Base-by-base conservation (phyloP, 2,888 invertebrate species). In the Alviniconcha strummeri region DNA sequence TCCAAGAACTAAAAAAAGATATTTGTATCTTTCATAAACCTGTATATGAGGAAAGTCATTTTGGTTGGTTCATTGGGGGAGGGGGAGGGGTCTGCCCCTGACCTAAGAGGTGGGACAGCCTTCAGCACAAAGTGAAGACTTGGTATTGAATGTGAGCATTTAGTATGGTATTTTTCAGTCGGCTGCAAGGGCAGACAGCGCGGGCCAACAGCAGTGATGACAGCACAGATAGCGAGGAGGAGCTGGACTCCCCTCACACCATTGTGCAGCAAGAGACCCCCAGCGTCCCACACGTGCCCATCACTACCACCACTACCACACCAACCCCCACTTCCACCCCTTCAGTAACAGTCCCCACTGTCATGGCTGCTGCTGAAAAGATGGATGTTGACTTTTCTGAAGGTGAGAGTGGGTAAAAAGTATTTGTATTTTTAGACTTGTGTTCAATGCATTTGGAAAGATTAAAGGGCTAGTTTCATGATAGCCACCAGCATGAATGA, bases 151-250 rank as follows among this genome's bases (percentile, higher is more conserved):
- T 55, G n/a, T 60, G 19, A 78, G 69, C 11, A 13, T 64, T n/a
- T 64, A 78, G 78, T 64, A 17, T 69, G 57, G 60, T 69, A 19
- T 56, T 19, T 69, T 80, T 13, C 75, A 84, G 85, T 64, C 82
- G 85, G 17, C 77, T 85, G 15, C 81, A 88, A 15, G 83, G 87
- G 11, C 87, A 86, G 15, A 84, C 87, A n/a, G 83, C 80, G 57
- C 84, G 86, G 54, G 84, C 86, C 60, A 87, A 88, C 82, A 89
- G 89, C 74, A 85, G 85, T 67, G 87, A 87, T 83, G 91, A 90
- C 86, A 91, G 91, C 85, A 91, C 91, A 19, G 93, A 93, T 87
- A 92, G 92, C 86, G 93, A 93, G 84, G 93, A 93, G 84, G 94
- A 94, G 81, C 87, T 92, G 19, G 90, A 93, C 85, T 93, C 93